These are phyloP conservation scores for Sceloporus tristichus DNA, from an alignment of 2,113 vertebrate species.

Conservation along the genomic window DNA sequence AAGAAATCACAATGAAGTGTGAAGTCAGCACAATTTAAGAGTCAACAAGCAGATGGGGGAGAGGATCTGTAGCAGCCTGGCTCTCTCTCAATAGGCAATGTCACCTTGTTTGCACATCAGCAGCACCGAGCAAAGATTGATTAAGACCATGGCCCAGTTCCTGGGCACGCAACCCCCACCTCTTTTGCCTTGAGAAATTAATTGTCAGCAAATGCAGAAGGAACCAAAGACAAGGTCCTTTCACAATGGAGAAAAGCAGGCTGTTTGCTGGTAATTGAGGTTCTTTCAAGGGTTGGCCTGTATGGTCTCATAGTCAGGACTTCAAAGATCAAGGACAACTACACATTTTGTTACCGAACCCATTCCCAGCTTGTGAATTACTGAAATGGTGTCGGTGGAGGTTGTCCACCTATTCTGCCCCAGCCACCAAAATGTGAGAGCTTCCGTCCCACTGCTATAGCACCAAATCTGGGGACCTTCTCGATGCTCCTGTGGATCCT, in stretches of 20 bases:
- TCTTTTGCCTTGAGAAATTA: background rate
- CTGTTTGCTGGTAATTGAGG: background rate
- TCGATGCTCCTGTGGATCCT: too few relatives aligned
- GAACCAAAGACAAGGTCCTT: background rate
- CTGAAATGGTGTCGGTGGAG: background rate
- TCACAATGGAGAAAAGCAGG: slow-evolving; percentile 22
- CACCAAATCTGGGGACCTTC: too few relatives aligned
- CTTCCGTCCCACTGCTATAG: background rate
- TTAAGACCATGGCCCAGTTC: background rate
- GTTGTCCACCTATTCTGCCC: background rate
- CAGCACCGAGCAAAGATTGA: background rate
- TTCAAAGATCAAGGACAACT: background rate
- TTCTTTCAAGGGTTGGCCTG: background rate
- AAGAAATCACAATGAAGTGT: background rate
- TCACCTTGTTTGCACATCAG: slow-evolving; percentile 5
- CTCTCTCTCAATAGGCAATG: background rate
- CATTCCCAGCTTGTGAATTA: slow-evolving; percentile 55
- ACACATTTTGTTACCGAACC: slow-evolving; percentile 36
- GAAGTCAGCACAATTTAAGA: background rate
- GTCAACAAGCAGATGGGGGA: too few relatives aligned
- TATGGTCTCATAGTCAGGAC: background rate
- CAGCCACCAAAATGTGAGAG: too few relatives aligned
- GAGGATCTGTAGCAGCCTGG: background rate
- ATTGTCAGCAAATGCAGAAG: background rate
- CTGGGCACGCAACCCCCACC: background rate